Conservation (phyloP, 2,113 vertebrate species). For the Piaya cayana region DNA sequence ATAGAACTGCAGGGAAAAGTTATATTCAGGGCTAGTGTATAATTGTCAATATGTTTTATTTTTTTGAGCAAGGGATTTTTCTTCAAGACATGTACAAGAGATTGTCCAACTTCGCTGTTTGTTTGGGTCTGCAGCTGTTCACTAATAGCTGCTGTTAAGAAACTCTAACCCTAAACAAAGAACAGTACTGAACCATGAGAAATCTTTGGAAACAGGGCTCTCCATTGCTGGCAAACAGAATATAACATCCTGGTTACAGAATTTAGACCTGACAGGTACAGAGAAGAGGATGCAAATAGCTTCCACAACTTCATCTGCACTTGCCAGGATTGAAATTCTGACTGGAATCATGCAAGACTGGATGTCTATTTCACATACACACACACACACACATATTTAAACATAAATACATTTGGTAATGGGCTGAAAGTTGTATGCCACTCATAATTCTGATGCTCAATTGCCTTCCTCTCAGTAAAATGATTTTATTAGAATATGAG, state of each 20-base stretch:
- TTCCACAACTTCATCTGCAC: not conserved
- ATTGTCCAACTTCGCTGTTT: slow-evolving; percentile 67
- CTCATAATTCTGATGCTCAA: not conserved
- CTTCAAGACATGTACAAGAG: slow-evolving; percentile 50
- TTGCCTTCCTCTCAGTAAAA: not conserved
- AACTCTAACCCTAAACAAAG: slow-evolving; percentile 70
- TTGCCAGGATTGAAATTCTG: not conserved
- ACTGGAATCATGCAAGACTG: not conserved
- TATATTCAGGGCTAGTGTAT: slow-evolving; percentile 41
- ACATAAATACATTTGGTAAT: rapidly evolving
- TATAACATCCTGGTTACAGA: not conserved
- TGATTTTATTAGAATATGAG: not conserved
- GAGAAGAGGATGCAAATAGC: not conserved
- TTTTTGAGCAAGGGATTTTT: slow-evolving; percentile 64
- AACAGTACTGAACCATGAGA: slow-evolving; percentile 55
- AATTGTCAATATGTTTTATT: slow-evolving; percentile 75
- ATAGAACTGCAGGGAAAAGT: slow-evolving; percentile 55
- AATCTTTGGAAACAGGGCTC: slow-evolving; percentile 68
- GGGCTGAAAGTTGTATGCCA: rapidly evolving
- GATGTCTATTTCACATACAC: not conserved
- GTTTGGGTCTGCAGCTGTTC: slow-evolving; percentile 65
- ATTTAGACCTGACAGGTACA: not conserved
- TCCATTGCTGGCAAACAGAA: slow-evolving; percentile 50
- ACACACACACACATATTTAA: not conserved
- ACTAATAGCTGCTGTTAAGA: slow-evolving; percentile 75